Percentiles rank a stretch among this genome's conserved stretches.
Evolutionary conservation across 2,797 vertebrate species (phyloP).

Genomic region (Adelosebastes latens): DNA sequence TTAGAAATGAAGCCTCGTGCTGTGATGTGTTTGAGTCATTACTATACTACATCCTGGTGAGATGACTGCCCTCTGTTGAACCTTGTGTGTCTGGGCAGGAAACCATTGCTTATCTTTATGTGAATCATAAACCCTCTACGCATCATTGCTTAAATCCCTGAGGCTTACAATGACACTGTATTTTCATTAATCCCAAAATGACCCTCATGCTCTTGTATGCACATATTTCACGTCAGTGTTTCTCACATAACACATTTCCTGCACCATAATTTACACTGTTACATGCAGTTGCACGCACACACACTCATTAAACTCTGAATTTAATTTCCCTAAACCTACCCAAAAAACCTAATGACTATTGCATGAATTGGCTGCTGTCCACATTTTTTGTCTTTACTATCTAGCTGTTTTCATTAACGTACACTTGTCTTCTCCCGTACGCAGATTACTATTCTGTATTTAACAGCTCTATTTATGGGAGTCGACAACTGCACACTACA

Average conservation of each 20-base stretch:
- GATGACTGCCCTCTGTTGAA: constrained; percentile 37
- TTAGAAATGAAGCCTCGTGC: constrained; percentile 20
- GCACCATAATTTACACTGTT: constrained; percentile 55
- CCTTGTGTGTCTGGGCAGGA: constrained; percentile 59
- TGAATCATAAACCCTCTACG: constrained; percentile 62
- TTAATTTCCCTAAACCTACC: constrained; percentile 42
- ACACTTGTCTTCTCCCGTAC: constrained; percentile 70
- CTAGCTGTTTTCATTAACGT: constrained; percentile 44
- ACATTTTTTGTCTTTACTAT: constrained; percentile 57
- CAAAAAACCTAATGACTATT: constrained; percentile 58
- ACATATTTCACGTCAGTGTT: constrained; percentile 64
- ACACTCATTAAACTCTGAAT: constrained; percentile 41
- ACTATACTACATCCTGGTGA: constrained; percentile 16
- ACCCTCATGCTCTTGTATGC: constrained; percentile 61
- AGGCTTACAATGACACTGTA: constrained; percentile 63
- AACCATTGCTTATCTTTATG: constrained; percentile 66
- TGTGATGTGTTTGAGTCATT: constrained; percentile 31
- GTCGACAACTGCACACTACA: constrained; percentile 72
- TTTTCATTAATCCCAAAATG: constrained; percentile 64
- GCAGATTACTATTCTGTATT: constrained; percentile 50
- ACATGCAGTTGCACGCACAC: constrained; percentile 61
- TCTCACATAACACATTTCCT: constrained; percentile 60
- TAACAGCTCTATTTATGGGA: constrained; percentile 72
- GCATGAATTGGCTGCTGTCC: constrained; percentile 75
- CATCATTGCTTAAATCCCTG: constrained; percentile 65